Conservation (phyloP, 2,113 vertebrate species). For the Notothenia coriiceps region DNA sequence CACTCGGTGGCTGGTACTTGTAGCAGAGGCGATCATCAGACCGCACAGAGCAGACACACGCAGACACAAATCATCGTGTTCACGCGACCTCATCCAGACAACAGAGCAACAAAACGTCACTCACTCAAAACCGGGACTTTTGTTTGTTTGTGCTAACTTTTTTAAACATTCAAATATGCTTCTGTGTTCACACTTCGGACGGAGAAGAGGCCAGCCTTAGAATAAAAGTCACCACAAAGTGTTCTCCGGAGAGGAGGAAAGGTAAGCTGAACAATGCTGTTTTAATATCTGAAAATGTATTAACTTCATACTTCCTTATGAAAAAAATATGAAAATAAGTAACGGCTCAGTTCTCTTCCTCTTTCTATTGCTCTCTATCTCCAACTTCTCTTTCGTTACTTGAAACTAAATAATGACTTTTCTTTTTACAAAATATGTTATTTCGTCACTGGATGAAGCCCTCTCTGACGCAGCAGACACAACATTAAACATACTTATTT, state of each 20-base stretch:
- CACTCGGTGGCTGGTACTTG: background rate
- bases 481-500: background rate
- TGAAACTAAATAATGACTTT: background rate
- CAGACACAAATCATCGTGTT: background rate
- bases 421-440: fast-evolving
- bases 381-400: conserved; percentile 17
- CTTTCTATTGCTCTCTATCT: conserved; percentile 36
- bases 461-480: background rate
- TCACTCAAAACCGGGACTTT: background rate
- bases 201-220: conserved; percentile 38
- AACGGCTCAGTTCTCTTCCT: conserved; percentile 33
- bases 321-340: background rate
- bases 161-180: background rate
- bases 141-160: background rate
- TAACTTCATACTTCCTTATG: background rate
- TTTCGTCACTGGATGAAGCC: background rate
- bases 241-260: background rate
- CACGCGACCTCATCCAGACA: background rate
- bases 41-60: background rate
- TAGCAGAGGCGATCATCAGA: background rate
- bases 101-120: background rate
- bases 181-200: conserved; percentile 2
- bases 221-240: conserved; percentile 14
- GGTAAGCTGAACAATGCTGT: conserved; percentile 4
- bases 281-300: background rate